Conservation (phyloP, 1,140 invertebrate species). For the Cyclargus thomasi region DNA sequence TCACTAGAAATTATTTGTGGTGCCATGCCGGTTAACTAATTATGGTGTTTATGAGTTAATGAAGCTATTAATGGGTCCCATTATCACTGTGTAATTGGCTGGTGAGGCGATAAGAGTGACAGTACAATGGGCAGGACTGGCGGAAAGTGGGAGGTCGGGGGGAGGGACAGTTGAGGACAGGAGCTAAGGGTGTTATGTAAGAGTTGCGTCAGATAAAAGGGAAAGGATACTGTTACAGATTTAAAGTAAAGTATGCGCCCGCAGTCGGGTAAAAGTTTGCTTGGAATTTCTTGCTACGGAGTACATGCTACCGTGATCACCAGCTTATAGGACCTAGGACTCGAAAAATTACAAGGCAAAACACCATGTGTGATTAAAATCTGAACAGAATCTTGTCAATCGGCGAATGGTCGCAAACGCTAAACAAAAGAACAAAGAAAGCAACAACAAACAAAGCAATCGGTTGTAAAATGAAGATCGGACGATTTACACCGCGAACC, state of each 20-base stretch:
- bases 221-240: background rate
- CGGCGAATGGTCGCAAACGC: too few relatives aligned
- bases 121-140: background rate
- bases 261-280: background rate
- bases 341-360: too few relatives aligned
- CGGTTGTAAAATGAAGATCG: background rate
- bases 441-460: background rate
- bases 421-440: background rate
- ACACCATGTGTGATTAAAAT: too few relatives aligned
- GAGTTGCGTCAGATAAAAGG: background rate
- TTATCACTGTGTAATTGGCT: background rate
- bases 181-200: background rate
- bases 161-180: too few relatives aligned
- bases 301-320: too few relatives aligned
- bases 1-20: background rate
- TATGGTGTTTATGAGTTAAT: background rate
- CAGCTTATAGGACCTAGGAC: too few relatives aligned
- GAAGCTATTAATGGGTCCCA: background rate
- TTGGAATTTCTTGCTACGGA: too few relatives aligned
- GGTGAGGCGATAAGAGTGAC: background rate
- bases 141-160: background rate
- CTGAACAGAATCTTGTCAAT: too few relatives aligned
- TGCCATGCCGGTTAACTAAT: background rate
- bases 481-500: background rate
- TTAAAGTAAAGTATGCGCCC: background rate